Percentiles rank a stretch among this genome's conserved stretches.
phyloP scores from a whole-genome alignment of 2,888 invertebrate species.

The Lamellibrachia satsuma region DNA sequence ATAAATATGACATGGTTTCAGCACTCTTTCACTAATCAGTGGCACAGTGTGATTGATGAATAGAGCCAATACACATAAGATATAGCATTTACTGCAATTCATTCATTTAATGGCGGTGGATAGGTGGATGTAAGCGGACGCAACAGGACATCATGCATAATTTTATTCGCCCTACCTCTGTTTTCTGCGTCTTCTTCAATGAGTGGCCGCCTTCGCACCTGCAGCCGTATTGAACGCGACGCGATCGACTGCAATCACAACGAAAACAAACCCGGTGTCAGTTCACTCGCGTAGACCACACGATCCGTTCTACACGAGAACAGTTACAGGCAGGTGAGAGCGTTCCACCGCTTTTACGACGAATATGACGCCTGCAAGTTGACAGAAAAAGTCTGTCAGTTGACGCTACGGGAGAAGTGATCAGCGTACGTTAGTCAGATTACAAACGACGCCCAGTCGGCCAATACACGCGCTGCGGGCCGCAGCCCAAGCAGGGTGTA shows the following conservation, averaged over 20 bases:
- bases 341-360: not conserved
- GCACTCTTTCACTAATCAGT: too few species aligned
- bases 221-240: not conserved
- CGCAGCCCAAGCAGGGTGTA: not conserved
- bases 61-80: too few species aligned
- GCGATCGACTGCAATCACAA: slow-evolving; percentile 5
- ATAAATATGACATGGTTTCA: too few species aligned
- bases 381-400: not conserved
- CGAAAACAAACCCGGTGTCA: not conserved
- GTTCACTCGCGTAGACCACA: not conserved
- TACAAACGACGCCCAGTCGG: slow-evolving; percentile 3
- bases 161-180: not conserved
- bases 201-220: not conserved
- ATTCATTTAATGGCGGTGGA: not conserved
- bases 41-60: too few species aligned
- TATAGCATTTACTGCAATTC: not conserved
- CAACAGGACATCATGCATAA: not conserved
- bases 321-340: not conserved
- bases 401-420: not conserved
- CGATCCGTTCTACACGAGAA: not conserved
- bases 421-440: not conserved
- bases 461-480: not conserved
- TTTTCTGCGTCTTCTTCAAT: not conserved
- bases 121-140: not conserved
- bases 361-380: not conserved